Base-by-base conservation (phyloP, 2,113 vertebrate genomes). In the Phalacrocorax carbo region DNA sequence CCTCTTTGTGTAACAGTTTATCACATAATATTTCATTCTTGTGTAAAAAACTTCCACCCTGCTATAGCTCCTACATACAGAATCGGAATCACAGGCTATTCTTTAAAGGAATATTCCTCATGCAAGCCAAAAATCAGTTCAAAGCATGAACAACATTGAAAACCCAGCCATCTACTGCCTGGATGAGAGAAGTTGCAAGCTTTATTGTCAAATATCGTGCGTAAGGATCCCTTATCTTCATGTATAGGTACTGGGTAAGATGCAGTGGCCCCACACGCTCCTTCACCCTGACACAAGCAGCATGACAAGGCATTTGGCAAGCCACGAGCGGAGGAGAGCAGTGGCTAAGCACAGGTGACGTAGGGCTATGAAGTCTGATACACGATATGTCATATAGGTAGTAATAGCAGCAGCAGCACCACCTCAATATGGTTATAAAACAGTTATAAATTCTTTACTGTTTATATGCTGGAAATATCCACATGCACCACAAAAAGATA, bases 241-340 rank as follows among this genome's bases (percentile, higher is more conserved):
- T 16, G 23, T 40, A 15, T 11, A 52, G 21, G 30, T 26, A 26
- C 3, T 8, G 44, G n/a, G 19, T 25, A 57, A 60, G 55, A 38
- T 1, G 1, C 40, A 73, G 36, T 20, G 48, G 34, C 17, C 25
- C 25, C 12, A 49, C 11, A 3, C 0, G 2, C 16, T 52, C 40
- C 30, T 44, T 18, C 14, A 9, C 9, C 10, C 18, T 3, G 1
- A 14, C 3, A 3, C 4, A 4, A 4, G 27, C 49, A 82, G 23
- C 19, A 51, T 0, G 8, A 65, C 7, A 21, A 86, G 32, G 48
- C 30, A 27, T 42, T 46, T 29, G 25, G n/a, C 64, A 46, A 77
- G 27, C 7, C 72, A 40, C 13, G 11, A 15, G 20, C 2, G 4
- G 6, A 66, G 78, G 23, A 51, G 18, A 69, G 51, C 25, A 23